These are phyloP conservation scores for Puma concolor DNA, from an alignment of 2,113 vertebrate species.

Conservation along the genomic window DNA sequence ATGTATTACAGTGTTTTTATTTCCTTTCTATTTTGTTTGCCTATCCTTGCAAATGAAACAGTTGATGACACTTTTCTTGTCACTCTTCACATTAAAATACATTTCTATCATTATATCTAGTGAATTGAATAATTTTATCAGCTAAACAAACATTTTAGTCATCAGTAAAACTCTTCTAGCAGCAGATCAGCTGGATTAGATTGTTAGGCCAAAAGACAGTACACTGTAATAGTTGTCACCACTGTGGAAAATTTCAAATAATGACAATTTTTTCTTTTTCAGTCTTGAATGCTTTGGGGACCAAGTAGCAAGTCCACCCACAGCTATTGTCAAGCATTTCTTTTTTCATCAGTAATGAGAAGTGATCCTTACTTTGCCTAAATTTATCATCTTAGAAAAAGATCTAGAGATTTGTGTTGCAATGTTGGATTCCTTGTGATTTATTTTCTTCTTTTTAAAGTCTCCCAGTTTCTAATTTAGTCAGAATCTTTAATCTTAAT, in stretches of 20 bases:
- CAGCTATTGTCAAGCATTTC: slow-evolving; percentile 78
- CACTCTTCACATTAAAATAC: slow-evolving; percentile 38
- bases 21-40: slow-evolving; percentile 30
- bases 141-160: slow-evolving; percentile 66
- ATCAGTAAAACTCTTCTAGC: slow-evolving; percentile 38
- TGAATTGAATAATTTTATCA: slow-evolving; percentile 65
- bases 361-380: slow-evolving; percentile 69
- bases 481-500: slow-evolving; percentile 26
- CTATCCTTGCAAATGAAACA: slow-evolving; percentile 43
- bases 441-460: slow-evolving; percentile 40
- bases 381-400: slow-evolving; percentile 74
- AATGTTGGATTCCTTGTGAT: slow-evolving; percentile 18
- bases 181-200: slow-evolving; percentile 45
- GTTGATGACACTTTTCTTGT: slow-evolving; percentile 48
- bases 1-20: slow-evolving; percentile 22
- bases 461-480: slow-evolving; percentile 37
- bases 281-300: slow-evolving; percentile 75
- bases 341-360: slow-evolving; percentile 72
- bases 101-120: slow-evolving; percentile 43
- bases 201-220: slow-evolving; percentile 60
- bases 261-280: slow-evolving; percentile 66
- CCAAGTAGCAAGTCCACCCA: slow-evolving; percentile 73
- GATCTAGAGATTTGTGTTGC: slow-evolving; percentile 50
- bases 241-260: slow-evolving; percentile 69
- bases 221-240: slow-evolving; percentile 58